Evolutionary conservation across 2,113 vertebrate genomes (phyloP).

Genomic region (Suricata suricatta): DNA sequence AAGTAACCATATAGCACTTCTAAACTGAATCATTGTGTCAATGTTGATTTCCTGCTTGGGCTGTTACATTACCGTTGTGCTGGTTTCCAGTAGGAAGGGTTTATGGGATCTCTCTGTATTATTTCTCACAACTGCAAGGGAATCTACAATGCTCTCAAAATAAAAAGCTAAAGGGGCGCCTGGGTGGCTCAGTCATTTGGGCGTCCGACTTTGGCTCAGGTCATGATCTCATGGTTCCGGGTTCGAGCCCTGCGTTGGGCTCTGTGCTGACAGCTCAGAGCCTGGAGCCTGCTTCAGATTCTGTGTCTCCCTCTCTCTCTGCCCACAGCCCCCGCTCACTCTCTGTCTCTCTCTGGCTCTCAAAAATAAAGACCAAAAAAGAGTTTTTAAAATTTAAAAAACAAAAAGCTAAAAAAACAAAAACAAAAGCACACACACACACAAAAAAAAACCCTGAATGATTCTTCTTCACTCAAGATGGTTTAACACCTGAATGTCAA

Average conservation of each 20-base stretch:
- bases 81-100: not conserved
- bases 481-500: not conserved
- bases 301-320: no score
- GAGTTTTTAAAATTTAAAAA: not conserved
- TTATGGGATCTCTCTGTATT: not conserved
- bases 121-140: not conserved
- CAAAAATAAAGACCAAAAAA: no score
- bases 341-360: no score
- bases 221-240: no score
- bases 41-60: not conserved
- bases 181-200: no score
- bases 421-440: not conserved
- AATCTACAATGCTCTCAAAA: not conserved
- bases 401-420: not conserved
- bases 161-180: not conserved
- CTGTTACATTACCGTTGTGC: not conserved
- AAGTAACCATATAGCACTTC: not conserved
- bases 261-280: no score
- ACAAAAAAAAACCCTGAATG: not conserved
- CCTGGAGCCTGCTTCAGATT: no score
- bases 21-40: not conserved
- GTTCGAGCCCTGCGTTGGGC: no score
- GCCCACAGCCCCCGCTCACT: no score
- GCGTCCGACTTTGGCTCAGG: no score
- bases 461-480: not conserved